phyloP scores from a whole-genome alignment of 2,888 invertebrate genomes.

The Argyresthia goedartella region DNA sequence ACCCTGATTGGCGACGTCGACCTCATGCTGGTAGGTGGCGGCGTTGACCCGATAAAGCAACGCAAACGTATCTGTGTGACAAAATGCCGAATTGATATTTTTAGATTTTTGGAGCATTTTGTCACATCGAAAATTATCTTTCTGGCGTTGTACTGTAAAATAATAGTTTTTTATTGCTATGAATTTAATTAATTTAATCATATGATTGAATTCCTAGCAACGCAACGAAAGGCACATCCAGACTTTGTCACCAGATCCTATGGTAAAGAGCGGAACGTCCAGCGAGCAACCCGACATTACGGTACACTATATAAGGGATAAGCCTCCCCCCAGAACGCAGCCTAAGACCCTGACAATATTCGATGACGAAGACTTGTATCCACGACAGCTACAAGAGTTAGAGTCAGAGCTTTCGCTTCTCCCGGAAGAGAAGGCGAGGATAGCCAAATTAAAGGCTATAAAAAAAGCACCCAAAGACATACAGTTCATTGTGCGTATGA shows the following conservation, averaged over 20 bases:
- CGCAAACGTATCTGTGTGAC: not conserved
- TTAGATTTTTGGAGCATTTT: too few species aligned
- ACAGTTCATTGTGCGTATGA: not conserved
- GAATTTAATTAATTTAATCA: not conserved
- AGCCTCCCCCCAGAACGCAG: not conserved
- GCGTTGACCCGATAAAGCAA: not conserved
- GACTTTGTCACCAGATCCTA: constrained; percentile 31
- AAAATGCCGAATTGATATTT: too few species aligned
- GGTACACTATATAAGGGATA: not conserved
- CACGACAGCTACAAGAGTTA: not conserved
- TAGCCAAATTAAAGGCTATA: not conserved
- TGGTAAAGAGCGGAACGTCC: not conserved
- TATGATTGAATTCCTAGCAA: constrained; percentile 31
- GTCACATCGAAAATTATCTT: too few species aligned
- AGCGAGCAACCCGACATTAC: not conserved
- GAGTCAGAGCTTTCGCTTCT: too few species aligned
- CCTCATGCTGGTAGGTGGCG: constrained; percentile 37
- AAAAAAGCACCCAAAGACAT: not conserved
- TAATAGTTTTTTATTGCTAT: not conserved
- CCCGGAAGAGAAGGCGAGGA: not conserved
- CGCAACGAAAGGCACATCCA: constrained; percentile 39
- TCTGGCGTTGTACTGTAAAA: not conserved
- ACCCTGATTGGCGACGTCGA: constrained; percentile 42
- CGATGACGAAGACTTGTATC: not conserved
- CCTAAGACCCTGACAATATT: not conserved